Conservation (phyloP, 2,113 vertebrate species). For the Mustelus asterias region DNA sequence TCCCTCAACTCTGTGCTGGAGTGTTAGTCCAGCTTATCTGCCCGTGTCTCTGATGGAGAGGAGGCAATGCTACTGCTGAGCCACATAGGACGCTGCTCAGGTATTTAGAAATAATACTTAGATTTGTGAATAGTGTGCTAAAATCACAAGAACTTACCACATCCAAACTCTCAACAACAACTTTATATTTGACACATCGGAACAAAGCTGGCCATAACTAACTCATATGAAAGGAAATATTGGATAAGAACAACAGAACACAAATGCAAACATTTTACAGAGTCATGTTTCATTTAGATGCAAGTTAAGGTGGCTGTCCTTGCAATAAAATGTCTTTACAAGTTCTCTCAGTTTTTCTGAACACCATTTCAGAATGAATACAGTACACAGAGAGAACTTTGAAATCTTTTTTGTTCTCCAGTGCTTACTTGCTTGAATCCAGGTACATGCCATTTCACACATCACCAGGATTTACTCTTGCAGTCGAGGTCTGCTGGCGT, state of each 20-base stretch:
- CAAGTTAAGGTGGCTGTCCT: not conserved
- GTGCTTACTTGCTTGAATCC: not conserved
- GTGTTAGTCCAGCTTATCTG: not conserved
- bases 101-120: not conserved
- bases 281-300: not conserved
- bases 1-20: not conserved
- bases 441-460: not conserved
- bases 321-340: not conserved
- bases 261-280: not conserved
- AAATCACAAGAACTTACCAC: not conserved
- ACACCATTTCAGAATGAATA: not conserved
- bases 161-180: not conserved
- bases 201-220: not conserved
- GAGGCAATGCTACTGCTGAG: not conserved
- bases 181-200: not conserved
- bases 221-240: not conserved
- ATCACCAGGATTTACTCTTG: not conserved
- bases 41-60: not conserved
- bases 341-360: too few relatives aligned
- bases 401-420: not conserved
- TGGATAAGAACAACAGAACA: not conserved
- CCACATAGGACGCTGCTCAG: too few relatives aligned
- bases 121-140: not conserved
- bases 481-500: constrained; percentile 52
- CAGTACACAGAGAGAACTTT: not conserved